These are phyloP conservation scores for Nymphalis polychloros DNA, from an alignment of 2,888 invertebrate species.

Conservation along the genomic window DNA sequence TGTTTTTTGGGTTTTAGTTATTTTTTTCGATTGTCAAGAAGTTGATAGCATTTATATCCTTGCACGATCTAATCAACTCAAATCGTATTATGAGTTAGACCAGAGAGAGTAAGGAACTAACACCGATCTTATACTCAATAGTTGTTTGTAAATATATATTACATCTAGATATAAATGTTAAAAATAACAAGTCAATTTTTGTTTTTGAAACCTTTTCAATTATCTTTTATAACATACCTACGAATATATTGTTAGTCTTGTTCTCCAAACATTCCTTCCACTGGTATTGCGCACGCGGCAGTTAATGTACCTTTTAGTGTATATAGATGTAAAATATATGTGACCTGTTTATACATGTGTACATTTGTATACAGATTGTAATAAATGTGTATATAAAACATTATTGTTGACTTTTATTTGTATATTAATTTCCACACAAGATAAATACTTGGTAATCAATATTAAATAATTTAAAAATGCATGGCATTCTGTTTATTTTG, in stretches of 20 bases:
- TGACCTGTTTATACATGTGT: conserved; percentile 72
- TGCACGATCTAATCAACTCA: background rate
- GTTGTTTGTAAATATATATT: background rate
- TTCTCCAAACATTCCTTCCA: conserved; percentile 68
- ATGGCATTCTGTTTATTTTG: too few relatives aligned
- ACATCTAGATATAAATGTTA: background rate
- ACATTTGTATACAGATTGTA: conserved; percentile 73
- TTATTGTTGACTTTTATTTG: conserved; percentile 39
- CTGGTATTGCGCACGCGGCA: conserved; percentile 41
- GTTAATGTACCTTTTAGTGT: conserved; percentile 41
- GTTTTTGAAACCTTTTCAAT: too few relatives aligned
- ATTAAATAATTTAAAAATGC: too few relatives aligned
- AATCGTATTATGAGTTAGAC: background rate
- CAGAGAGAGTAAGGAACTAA: background rate
- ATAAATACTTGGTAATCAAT: background rate
- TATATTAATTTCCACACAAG: background rate
- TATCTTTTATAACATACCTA: background rate
- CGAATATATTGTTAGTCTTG: conserved; percentile 13
- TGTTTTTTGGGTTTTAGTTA: too few relatives aligned
- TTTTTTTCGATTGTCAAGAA: background rate
- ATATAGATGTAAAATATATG: conserved; percentile 67
- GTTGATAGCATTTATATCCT: conserved; percentile 1
- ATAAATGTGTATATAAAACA: conserved; percentile 75
- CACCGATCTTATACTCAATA: background rate
- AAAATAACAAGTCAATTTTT: background rate